Evolutionary conservation across 2,797 vertebrate genomes (phyloP).

Genomic region (Catamblyrhynchus diadema): DNA sequence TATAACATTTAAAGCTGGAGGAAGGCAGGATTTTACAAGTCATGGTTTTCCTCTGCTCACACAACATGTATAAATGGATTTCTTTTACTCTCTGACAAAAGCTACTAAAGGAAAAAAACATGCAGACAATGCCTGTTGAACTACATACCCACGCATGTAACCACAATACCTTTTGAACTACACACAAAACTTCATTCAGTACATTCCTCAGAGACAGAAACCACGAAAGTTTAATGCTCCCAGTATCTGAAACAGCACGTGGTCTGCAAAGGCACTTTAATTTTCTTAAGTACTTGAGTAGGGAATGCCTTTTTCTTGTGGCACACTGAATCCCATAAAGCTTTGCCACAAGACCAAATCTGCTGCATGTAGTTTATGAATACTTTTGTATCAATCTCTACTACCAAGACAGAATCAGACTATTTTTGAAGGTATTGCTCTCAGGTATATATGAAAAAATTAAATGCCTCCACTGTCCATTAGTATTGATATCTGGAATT

Average conservation of each 20-base stretch:
- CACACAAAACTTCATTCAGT: slow-evolving; percentile 31
- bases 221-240: background rate
- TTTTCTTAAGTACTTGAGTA: background rate
- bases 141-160: background rate
- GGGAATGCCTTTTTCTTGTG: background rate
- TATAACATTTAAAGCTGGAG: slow-evolving; percentile 58
- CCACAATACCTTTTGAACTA: slow-evolving; percentile 20
- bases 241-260: background rate
- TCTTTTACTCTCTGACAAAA: slow-evolving; percentile 33
- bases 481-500: background rate
- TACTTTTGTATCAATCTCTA: background rate
- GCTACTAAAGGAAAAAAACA: slow-evolving; percentile 35
- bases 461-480: background rate
- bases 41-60: slow-evolving; percentile 20
- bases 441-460: background rate
- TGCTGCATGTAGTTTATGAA: background rate
- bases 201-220: background rate
- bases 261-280: background rate
- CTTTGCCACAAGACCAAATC: background rate
- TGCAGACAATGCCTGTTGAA: slow-evolving; percentile 40
- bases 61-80: background rate
- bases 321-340: background rate
- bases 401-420: background rate
- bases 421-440: background rate
- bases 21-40: slow-evolving; percentile 48